Evolutionary conservation across 2,888 invertebrate species (phyloP).

Genomic region (Sphaerophoria taeniata): DNA sequence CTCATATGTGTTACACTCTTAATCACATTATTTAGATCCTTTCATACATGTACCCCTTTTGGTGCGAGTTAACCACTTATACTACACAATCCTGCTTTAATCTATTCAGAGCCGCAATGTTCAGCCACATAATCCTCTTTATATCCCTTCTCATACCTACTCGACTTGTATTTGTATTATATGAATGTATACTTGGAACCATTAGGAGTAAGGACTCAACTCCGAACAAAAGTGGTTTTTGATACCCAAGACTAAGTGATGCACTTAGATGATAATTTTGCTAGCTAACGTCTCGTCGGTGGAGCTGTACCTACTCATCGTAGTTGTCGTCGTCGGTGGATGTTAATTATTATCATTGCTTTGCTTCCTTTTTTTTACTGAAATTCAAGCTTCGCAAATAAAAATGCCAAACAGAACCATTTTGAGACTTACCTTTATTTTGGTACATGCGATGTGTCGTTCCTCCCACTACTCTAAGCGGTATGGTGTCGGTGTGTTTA

Average conservation of each 20-base stretch:
- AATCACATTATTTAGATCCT: slow-evolving; percentile 30
- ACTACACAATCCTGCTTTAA: slow-evolving; percentile 34
- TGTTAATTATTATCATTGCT: slow-evolving; percentile 62
- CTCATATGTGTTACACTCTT: neutral
- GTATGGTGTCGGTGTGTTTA: neutral
- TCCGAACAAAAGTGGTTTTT: slow-evolving; percentile 53
- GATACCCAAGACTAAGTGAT: slow-evolving; percentile 66
- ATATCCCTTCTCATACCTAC: slow-evolving; percentile 18
- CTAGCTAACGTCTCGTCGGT: slow-evolving; percentile 21
- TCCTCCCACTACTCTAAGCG: neutral
- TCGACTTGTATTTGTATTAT: neutral
- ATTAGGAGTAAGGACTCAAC: slow-evolving; percentile 46
- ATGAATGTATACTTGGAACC: slow-evolving; percentile 18
- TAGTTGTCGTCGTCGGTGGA: slow-evolving; percentile 31
- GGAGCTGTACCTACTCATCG: neutral
- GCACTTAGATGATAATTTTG: slow-evolving; percentile 62
- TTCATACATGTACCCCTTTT: slow-evolving; percentile 8
- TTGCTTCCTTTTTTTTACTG: slow-evolving; percentile 9
- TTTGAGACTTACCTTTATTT: slow-evolving; percentile 23
- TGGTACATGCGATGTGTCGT: slow-evolving; percentile 25
- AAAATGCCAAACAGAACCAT: slow-evolving; percentile 28
- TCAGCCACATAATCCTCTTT: slow-evolving; percentile 61
- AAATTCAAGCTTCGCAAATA: slow-evolving; percentile 6
- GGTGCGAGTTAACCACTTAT: slow-evolving; percentile 31
- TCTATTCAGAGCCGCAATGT: slow-evolving; percentile 42